phyloP scores from a whole-genome alignment of 2,888 invertebrate genomes.

The Aphodius granarius region DNA sequence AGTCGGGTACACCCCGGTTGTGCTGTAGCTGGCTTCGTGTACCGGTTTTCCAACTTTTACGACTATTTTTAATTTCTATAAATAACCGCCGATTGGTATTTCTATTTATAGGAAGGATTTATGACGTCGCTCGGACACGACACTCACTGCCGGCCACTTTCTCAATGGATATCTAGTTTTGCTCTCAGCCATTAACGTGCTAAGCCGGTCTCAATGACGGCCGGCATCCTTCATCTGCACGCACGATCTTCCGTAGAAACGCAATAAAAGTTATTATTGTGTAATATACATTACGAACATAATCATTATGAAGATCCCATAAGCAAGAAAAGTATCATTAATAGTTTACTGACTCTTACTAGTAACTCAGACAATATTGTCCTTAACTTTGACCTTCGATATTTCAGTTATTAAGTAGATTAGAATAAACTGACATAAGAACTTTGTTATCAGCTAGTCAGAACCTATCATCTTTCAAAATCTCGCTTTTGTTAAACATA shows the following conservation, averaged over 20 bases:
- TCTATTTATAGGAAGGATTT: conserved; percentile 25
- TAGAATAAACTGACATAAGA: no score
- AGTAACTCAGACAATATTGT: no score
- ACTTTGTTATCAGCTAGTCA: no score
- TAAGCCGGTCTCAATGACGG: not conserved
- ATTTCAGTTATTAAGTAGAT: no score
- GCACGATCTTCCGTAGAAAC: not conserved
- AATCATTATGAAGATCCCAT: not conserved
- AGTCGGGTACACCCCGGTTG: conserved; percentile 23
- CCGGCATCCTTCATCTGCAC: conserved; percentile 1
- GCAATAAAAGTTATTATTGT: not conserved
- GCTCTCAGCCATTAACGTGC: conserved; percentile 2
- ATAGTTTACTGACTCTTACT: no score
- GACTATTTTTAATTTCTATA: conserved; percentile 28
- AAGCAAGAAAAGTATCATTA: not conserved
- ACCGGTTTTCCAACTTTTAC: conserved; percentile 26
- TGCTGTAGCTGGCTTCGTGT: not conserved
- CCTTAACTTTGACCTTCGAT: no score
- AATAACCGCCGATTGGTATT: conserved; percentile 26
- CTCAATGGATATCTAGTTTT: conserved; percentile 1
- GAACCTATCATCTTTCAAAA: no score
- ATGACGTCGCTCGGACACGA: conserved; percentile 1
- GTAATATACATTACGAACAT: no score
- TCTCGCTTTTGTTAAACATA: no score
- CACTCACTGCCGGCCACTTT: conserved; percentile 1